Evolutionary conservation across 2,888 invertebrate species (phyloP).

Genomic region (Ganaspis brasiliensis): DNA sequence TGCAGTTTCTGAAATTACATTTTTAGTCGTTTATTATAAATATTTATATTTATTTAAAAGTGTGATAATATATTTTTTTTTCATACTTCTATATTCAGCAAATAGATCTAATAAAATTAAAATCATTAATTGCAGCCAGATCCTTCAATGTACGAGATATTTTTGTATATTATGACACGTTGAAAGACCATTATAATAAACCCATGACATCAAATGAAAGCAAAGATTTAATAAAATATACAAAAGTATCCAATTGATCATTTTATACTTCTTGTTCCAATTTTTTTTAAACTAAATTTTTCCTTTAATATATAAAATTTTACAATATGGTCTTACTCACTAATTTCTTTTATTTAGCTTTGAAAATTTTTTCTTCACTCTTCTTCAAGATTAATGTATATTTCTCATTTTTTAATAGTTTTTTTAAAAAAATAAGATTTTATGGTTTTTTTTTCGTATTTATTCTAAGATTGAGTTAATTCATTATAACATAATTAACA

Average conservation of each 20-base stretch:
- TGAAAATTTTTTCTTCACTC: too few relatives aligned
- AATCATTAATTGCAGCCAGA: background rate
- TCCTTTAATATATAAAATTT: background rate
- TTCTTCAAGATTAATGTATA: too few relatives aligned
- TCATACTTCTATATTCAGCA: background rate
- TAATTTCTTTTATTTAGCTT: background rate
- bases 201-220: conserved; percentile 34
- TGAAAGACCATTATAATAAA: conserved; percentile 6
- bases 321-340: background rate
- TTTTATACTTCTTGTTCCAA: background rate
- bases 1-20: background rate
- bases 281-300: too few relatives aligned
- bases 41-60: too few relatives aligned
- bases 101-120: background rate
- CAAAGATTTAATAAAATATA: conserved; percentile 1
- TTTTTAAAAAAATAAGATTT: too few relatives aligned
- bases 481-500: too few relatives aligned
- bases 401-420: too few relatives aligned
- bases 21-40: too few relatives aligned
- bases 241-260: background rate
- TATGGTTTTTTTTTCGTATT: too few relatives aligned
- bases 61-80: background rate
- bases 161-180: conserved; percentile 8
- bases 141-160: background rate
- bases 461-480: too few relatives aligned